Base-by-base conservation (phyloP, 2,797 vertebrate species). In the Chloroceryle inda region DNA sequence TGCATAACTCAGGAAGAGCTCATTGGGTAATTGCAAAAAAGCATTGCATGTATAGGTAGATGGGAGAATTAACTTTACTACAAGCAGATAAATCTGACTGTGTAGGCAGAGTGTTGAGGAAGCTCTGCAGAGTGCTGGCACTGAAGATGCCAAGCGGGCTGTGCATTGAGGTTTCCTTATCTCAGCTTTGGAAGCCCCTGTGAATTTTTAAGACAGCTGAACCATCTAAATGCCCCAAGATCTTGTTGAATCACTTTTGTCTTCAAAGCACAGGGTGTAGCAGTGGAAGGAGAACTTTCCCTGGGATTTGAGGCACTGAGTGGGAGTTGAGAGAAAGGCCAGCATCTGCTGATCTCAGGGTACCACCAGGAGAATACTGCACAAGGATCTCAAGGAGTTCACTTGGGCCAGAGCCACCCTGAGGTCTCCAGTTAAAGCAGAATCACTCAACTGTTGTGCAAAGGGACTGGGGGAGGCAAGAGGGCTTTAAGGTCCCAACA, bases 321-420 rank as follows among this genome's bases (percentile, higher is more conserved):
- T 97, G 95, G 96, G 96, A 96, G 96, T 96, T 62, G 74, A 96
- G 94, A 92, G 89, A 86, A 92, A 96, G 91, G 94, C 89, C 94
- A 96, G 94, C 91, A 94, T 96, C 94, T 96, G 96, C 91, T 90
- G 94, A 90, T 94, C 96, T 83, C 94, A 89, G 94, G 95, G 94
- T 77, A 96, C 96, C 94, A 95, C 67, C 95, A 91, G 86, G 94
- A 95, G 95, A 91, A 95, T 91, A 91, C 77, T 89, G 85, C 75
- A 85, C 78, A 49, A 92, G 58, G 58, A 95, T 92, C 84, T 72
- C 1, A 0, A 71, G 84, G 73, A 92, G 89, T 78, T 96, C 95
- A 93, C 73, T 96, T 95, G 96, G 95, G 89, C 84, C 24, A 29
- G 68, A 94, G 97, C 96, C 96, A 96, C 92, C 73, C 64, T 0